Percentiles rank a stretch among this genome's conserved stretches.
These are phyloP conservation scores for Homarus americanus DNA, from an alignment of 1,140 invertebrate genomes.

Conservation along the genomic window DNA sequence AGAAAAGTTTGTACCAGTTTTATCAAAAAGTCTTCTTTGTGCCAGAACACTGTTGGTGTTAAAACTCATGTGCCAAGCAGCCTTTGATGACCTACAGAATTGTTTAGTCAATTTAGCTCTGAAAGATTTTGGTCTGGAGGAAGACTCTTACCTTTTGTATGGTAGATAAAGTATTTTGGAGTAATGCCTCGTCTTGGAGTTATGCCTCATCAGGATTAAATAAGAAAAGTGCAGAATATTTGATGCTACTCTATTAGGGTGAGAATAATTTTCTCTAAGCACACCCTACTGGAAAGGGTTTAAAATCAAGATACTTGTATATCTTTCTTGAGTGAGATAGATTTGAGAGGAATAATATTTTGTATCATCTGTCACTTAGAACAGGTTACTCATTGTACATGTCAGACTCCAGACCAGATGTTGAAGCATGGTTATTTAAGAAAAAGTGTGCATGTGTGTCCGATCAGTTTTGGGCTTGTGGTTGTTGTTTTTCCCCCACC, in stretches of 20 bases:
- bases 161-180: neutral
- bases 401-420: constrained; percentile 37
- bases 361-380: no score
- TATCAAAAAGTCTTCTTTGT: neutral
- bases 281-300: no score
- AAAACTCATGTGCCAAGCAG: constrained; percentile 11
- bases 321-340: no score
- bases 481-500: constrained; percentile 44
- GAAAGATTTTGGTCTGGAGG: constrained; percentile 43
- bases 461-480: constrained; percentile 62
- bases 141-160: neutral
- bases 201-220: neutral
- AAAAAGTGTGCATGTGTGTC: constrained; percentile 28
- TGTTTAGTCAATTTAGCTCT: constrained; percentile 1
- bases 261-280: no score
- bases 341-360: neutral
- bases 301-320: no score
- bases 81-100: constrained; percentile 4
- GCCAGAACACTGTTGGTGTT: constrained; percentile 34
- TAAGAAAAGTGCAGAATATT: no score
- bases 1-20: neutral
- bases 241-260: no score
- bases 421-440: constrained; percentile 35
- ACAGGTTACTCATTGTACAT: neutral
- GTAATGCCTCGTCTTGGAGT: no score